A percentile compares a stretch with the other conserved stretches of the same genome.
Conservation (phyloP, 2,797 vertebrate species). For the Holocentrus rufus region DNA sequence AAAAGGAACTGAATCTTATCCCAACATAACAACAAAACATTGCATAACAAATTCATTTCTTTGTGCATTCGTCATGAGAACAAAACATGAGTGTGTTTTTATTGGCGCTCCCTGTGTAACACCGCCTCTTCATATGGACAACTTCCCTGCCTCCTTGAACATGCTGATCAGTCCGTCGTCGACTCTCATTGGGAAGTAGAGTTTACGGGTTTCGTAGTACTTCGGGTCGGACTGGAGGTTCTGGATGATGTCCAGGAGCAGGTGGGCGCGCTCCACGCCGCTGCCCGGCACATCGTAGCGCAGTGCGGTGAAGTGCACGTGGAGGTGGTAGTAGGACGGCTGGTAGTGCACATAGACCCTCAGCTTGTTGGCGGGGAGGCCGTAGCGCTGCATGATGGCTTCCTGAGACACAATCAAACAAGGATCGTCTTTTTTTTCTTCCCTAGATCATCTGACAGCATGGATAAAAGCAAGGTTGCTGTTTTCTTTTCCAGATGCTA, state of each 20-base stretch:
- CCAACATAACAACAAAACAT: no score
- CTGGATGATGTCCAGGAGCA: constrained; percentile 90
- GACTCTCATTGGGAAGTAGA: constrained; percentile 85
- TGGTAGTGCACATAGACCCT: constrained; percentile 94
- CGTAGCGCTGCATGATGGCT: constrained; percentile 81
- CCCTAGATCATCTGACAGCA: background rate
- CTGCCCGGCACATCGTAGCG: constrained; percentile 88
- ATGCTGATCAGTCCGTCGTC: constrained; percentile 84
- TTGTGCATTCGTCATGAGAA: no score
- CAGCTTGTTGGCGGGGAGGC: constrained; percentile 79
- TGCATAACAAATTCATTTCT: no score
- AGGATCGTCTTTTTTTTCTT: background rate
- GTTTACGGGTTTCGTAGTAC: constrained; percentile 83
- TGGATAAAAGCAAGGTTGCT: background rate
- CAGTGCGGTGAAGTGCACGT: constrained; percentile 92
- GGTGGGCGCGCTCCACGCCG: constrained; percentile 90
- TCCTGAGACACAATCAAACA: constrained; percentile 77
- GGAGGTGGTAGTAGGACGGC: constrained; percentile 95
- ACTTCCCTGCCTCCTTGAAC: constrained; percentile 83
- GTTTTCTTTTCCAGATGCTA: background rate
- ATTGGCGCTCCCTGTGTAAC: no score
- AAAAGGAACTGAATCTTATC: no score
- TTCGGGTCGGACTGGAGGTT: constrained; percentile 83
- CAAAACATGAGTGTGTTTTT: no score
- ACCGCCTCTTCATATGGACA: constrained; percentile 23